These are phyloP conservation scores for Chionomys nivalis DNA, from an alignment of 2,113 vertebrate genomes.

Conservation along the genomic window DNA sequence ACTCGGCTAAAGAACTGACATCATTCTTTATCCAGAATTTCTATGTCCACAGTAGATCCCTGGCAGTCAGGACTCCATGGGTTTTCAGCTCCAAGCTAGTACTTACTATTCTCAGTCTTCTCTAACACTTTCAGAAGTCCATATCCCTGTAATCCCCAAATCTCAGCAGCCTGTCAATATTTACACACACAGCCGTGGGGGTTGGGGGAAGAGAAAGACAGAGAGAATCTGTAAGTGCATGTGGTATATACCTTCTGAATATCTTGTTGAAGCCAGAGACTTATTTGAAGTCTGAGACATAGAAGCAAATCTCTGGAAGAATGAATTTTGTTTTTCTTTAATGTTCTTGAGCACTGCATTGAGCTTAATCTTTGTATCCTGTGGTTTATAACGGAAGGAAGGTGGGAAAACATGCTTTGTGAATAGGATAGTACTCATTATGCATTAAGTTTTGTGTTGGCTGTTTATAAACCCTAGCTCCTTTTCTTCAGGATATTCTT, in stretches of 20 bases:
- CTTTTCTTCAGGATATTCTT: slow-evolving; percentile 73
- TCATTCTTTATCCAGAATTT: not conserved
- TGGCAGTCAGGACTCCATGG: not conserved
- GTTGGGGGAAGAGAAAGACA: no score
- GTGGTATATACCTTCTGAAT: not conserved
- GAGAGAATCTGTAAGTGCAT: not conserved
- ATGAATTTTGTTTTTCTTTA: not conserved
- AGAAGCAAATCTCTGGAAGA: not conserved
- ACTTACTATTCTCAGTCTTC: not conserved
- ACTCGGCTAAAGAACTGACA: no score
- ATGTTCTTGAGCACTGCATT: slow-evolving; percentile 49
- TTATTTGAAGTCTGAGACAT: not conserved
- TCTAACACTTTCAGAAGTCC: rapidly evolving
- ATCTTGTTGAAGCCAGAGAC: slow-evolving; percentile 40
- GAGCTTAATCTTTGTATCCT: slow-evolving; percentile 3
- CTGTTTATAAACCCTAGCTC: slow-evolving; percentile 74
- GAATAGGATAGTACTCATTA: not conserved
- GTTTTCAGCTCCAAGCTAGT: not conserved
- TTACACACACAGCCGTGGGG: not conserved
- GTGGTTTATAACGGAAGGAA: slow-evolving; percentile 23
- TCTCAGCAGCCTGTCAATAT: rapidly evolving
- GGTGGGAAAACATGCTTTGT: slow-evolving; percentile 41
- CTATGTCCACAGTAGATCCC: not conserved
- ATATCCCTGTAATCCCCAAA: rapidly evolving
- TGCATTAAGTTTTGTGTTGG: slow-evolving; percentile 65